A percentile compares a stretch with the other conserved stretches of the same genome.
Evolutionary conservation across 2,888 invertebrate genomes (phyloP).

Genomic region (Arrhopalites spinosus): DNA sequence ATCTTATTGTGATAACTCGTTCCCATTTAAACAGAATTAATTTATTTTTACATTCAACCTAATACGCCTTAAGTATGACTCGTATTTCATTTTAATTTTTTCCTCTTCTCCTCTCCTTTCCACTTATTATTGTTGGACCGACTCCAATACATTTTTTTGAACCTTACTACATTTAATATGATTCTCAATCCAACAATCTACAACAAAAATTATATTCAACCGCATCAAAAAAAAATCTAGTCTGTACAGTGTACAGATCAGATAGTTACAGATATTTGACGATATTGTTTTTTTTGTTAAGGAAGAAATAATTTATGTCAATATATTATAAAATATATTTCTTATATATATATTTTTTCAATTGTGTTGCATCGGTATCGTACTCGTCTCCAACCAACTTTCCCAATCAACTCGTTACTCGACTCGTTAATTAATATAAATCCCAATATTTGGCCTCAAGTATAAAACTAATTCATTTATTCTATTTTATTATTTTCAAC

Average conservation of each 20-base stretch:
- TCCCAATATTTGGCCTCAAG: too few species aligned
- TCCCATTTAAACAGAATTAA: background rate
- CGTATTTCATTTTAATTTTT: background rate
- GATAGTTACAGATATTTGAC: background rate
- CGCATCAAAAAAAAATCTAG: background rate
- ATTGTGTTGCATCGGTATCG: too few species aligned
- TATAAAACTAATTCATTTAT: too few species aligned
- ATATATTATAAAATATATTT: too few species aligned
- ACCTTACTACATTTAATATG: background rate
- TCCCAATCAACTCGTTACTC: too few species aligned
- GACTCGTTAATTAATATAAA: too few species aligned
- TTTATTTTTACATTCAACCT: background rate
- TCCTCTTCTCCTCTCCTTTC: constrained; percentile 5
- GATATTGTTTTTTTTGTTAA: too few species aligned
- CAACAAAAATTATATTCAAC: background rate
- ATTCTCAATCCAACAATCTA: constrained; percentile 5
- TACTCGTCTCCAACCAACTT: background rate
- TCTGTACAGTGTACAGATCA: background rate
- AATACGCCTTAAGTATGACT: constrained; percentile 7
- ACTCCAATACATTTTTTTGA: background rate
- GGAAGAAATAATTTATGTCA: background rate
- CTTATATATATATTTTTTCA: too few species aligned
- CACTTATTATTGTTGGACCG: background rate
- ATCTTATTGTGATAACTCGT: too few species aligned
- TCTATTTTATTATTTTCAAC: too few species aligned